Evolutionary conservation across 2,888 invertebrate species (phyloP), one percentile per base, ranked within the genome.

Genomic region (Trissoscelio sp.): DNA sequence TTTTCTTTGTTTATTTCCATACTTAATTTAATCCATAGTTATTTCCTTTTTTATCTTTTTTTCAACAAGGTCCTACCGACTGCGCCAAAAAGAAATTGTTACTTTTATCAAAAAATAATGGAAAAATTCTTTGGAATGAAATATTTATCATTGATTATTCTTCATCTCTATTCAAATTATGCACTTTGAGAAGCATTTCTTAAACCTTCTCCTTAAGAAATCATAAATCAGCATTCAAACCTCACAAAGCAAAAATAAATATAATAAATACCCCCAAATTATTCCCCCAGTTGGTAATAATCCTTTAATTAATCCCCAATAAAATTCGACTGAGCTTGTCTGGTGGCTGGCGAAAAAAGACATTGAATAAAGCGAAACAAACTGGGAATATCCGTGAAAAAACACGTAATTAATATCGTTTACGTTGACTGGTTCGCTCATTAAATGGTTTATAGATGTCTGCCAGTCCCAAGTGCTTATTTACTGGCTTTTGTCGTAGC

Each of bases 361-460:
- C 12, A 16, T 14, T 16, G 18, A 62, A 48, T 20, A 62, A 31
- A 16, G 39, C 48, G 39, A 31, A 28, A 28, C 12, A 48, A 37
- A 22, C 5, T 44, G 11, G 16, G 42, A 42, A 9, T 39, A 60
- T 51, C 55, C 18, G 28, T 20, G 7, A 20, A 58, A 74, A 66
- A 44, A 39, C 66, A 24, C 58, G 58, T 48, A 66, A 66, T 67
- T 67, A 66, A 58, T 75, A 75, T 75, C 75, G 51, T 75, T 75
- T 75, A 42, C 53, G 51, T 60, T 44, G 62, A 70, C 57, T 37
- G 62, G 64, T n/a, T 20, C 57, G 42, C 78, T 78, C 64, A 57
- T 78, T 69, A 69, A 78, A 78, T 18, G 69, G 70, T 70, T 66
- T 57, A 70, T 70, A 22, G 57, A 70, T 70, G 62, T 70, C 62